A percentile compares a stretch with the other conserved stretches of the same genome.
Conservation (phyloP, 2,113 vertebrate genomes). For the Struthidea cinerea region DNA sequence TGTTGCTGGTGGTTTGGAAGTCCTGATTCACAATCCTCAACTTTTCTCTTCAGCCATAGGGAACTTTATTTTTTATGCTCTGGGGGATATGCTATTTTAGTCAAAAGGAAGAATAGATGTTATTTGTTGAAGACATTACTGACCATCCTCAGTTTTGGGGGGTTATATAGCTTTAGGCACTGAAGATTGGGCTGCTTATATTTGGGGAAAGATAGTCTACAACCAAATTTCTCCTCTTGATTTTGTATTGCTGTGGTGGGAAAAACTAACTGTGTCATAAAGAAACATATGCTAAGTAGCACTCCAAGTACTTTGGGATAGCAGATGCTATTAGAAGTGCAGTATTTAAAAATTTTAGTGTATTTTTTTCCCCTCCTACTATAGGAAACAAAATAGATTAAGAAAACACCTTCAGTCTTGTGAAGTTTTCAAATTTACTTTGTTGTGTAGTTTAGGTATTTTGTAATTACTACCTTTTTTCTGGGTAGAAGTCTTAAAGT, state of each 20-base stretch:
- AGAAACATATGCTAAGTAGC: neutral
- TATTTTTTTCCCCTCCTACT: neutral
- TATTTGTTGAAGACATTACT: neutral
- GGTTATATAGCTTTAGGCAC: neutral
- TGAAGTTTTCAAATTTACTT: neutral
- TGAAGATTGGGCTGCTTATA: neutral
- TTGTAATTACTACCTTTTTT: neutral
- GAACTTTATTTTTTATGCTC: neutral
- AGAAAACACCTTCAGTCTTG: neutral
- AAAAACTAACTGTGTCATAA: neutral
- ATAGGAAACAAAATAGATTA: neutral
- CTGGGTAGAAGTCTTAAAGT: neutral
- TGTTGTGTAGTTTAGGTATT: neutral
- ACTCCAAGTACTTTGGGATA: neutral
- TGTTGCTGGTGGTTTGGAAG: neutral
- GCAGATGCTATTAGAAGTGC: neutral
- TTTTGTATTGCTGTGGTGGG: neutral
- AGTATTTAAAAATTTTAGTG: neutral
- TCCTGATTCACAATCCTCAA: neutral
- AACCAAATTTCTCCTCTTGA: neutral
- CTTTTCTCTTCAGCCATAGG: neutral
- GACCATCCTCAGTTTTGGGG: neutral
- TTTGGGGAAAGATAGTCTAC: neutral
- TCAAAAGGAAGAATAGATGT: neutral
- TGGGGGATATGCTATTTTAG: neutral